Evolutionary conservation across 2,113 vertebrate genomes (phyloP), one percentile per base, ranked within the genome.

Genomic region (Osmerus eperlanus): DNA sequence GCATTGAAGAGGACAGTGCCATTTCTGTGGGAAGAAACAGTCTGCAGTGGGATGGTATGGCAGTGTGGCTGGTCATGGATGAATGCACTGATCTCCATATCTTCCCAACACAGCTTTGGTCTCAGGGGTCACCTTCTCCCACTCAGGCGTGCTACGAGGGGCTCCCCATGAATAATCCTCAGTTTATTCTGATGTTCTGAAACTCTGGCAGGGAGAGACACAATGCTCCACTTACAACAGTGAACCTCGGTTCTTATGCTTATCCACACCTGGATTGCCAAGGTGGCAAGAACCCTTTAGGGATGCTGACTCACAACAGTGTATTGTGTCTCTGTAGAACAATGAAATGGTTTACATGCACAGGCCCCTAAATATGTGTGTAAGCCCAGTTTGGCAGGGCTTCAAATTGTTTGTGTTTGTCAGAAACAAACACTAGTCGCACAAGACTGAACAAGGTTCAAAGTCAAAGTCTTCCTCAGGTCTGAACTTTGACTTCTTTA

Each of bases 41-140:
- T 29, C 8, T 41, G 5, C 7, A 32, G 32, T n/a, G 62, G 28
- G 5, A n/a, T 65, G 8, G 29, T 36, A 23, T 69, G 67, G 56
- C 32, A 2, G 54, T 69, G 55, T 59, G 28, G 82, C 65, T 61
- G 28, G 85, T 83, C 80, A 81, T 78, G 84, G 86, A 82, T 86
- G 86, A 86, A 80, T 83, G 79, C 72, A 5, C 86, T 87, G 86
- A 89, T 88, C 88, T 89, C 79, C 83, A 77, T 90, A 90, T 90
- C 89, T 88, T 74, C 70, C 74, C 53, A 78, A 78, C 71, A 72
- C 86, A 89, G 86, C 65, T 73, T 63, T 41, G 71, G 78, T 85
- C 85, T 87, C 81, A 52, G 54, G 80, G 82, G 84, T 89, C 82
- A 87, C 87, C 84, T 89, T 89, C 84, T 85, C 75, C 74, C 72